These are phyloP conservation scores for Pandemis corylana DNA, from an alignment of 2,888 invertebrate genomes.

Conservation along the genomic window DNA sequence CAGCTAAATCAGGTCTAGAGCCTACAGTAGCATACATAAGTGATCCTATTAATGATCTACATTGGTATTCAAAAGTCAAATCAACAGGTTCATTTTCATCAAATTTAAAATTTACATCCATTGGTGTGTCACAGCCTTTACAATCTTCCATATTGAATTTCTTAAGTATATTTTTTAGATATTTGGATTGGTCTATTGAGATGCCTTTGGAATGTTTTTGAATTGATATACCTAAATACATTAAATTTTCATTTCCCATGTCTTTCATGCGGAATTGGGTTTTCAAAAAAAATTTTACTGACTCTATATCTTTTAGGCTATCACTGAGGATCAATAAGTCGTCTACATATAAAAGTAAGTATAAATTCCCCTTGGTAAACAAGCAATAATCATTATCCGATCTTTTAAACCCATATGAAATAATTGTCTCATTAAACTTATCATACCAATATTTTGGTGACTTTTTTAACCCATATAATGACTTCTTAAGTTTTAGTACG, in stretches of 20 bases:
- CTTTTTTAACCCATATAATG: no score
- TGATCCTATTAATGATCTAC: conserved; percentile 44
- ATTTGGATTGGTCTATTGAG: conserved; percentile 35
- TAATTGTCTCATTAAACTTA: no score
- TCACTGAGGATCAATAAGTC: not conserved
- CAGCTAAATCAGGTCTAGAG: conserved; percentile 43
- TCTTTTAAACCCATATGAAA: no score
- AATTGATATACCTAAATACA: conserved; percentile 39
- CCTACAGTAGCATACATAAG: conserved; percentile 44
- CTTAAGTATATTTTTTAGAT: conserved; percentile 34
- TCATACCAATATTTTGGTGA: no score
- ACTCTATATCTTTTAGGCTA: conserved; percentile 11
- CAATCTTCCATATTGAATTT: conserved; percentile 43
- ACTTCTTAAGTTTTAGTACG: no score
- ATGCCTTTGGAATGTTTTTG: conserved; percentile 1
- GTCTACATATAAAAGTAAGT: conserved; percentile 15
- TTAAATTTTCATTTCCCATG: conserved; percentile 35
- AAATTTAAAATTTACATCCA: conserved; percentile 42
- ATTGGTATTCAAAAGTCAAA: conserved; percentile 37
- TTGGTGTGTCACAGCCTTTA: conserved; percentile 40
- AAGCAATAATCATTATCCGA: conserved; percentile 44
- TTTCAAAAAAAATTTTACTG: conserved; percentile 32
- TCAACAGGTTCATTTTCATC: conserved; percentile 36
- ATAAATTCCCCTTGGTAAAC: conserved; percentile 34
- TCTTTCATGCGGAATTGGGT: conserved; percentile 43